phyloP scores from a whole-genome alignment of 1,140 invertebrate genomes.

The Planococcus citri region DNA sequence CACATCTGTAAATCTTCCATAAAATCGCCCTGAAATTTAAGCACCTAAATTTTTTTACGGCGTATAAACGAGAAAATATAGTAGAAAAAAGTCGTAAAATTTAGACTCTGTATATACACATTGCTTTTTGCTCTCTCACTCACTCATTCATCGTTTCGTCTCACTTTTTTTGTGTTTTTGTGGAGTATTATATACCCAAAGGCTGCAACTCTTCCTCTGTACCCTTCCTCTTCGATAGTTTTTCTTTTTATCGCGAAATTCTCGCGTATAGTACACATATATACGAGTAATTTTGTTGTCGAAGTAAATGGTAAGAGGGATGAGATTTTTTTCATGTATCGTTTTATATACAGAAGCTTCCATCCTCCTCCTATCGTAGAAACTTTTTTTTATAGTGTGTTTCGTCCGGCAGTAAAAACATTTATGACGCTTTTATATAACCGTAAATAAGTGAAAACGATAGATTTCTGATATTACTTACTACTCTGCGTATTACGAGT shows the following conservation, averaged over 20 bases:
- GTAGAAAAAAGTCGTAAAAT: neutral
- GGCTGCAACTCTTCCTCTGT: no score
- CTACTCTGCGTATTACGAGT: neutral
- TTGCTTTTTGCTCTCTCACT: no score
- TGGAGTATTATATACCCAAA: no score
- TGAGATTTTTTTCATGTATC: no score
- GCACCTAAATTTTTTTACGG: neutral
- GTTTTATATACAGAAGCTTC: neutral
- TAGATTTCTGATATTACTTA: neutral
- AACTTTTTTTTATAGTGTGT: neutral
- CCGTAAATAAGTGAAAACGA: slow-evolving; percentile 6
- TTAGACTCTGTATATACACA: neutral
- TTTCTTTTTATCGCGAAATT: no score
- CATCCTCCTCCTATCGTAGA: neutral
- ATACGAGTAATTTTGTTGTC: no score
- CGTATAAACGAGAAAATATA: neutral
- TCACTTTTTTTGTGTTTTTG: no score
- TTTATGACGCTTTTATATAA: slow-evolving; percentile 1
- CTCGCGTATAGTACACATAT: no score
- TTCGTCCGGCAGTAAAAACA: neutral
- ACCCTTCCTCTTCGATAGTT: no score
- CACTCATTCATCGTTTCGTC: no score
- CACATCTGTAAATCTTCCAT: no score
- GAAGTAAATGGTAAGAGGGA: no score
- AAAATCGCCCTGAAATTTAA: neutral